These are phyloP conservation scores for Aix galericulata DNA, from an alignment of 2,113 vertebrate species.

Conservation along the genomic window DNA sequence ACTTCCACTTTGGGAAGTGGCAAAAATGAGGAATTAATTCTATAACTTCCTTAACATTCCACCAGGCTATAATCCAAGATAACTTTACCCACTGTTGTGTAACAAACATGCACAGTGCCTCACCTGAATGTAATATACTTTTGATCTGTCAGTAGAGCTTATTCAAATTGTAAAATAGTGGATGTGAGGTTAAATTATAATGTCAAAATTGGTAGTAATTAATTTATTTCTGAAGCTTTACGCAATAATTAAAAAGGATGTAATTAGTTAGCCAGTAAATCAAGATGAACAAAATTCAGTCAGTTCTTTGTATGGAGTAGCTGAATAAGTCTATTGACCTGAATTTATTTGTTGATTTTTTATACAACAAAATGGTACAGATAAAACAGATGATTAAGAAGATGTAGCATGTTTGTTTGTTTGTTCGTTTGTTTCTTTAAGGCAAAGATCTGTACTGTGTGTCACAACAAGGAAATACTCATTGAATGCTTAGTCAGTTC, in stretches of 20 bases:
- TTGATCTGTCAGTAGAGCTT: neutral
- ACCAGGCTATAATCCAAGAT: neutral
- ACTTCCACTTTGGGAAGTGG: neutral
- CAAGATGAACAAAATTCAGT: neutral
- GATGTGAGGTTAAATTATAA: neutral
- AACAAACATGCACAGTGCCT: neutral
- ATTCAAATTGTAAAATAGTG: neutral
- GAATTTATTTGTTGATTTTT: neutral
- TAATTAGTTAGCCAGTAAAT: neutral
- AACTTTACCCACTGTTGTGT: neutral
- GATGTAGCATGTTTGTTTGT: neutral
- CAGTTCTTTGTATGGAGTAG: neutral
- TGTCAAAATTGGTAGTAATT: neutral
- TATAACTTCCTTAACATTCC: neutral
- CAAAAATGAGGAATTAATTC: neutral
- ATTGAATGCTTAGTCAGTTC: neutral
- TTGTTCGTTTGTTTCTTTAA: neutral
- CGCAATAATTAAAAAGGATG: neutral
- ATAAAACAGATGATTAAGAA: neutral
- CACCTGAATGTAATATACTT: neutral
- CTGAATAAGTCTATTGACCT: neutral
- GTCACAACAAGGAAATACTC: neutral
- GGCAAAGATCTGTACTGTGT: neutral
- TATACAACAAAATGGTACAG: neutral
- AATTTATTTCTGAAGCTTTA: conserved; percentile 7